Conservation (phyloP, 1,140 invertebrate species). For the Bombyx mandarina region DNA sequence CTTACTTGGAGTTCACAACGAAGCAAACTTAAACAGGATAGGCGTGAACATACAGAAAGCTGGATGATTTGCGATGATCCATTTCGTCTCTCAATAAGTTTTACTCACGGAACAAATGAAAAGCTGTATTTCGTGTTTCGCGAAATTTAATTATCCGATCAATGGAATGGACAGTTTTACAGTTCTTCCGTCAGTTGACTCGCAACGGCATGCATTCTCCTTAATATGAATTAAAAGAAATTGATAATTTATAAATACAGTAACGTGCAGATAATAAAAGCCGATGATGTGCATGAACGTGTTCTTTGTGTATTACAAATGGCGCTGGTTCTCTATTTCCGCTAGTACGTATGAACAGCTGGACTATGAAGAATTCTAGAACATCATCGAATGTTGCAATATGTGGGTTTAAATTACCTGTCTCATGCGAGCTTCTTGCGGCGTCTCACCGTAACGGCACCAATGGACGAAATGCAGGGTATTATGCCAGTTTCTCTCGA, state of each 20-base stretch:
- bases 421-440: constrained; percentile 75
- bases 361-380: constrained; percentile 22
- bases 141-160: constrained; percentile 1
- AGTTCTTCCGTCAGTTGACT: constrained; percentile 11
- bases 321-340: no score
- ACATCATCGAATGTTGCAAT: constrained; percentile 2
- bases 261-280: no score
- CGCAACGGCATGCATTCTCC: constrained; percentile 21
- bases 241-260: no score
- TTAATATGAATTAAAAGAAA: constrained; percentile 4
- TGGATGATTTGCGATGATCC: constrained; percentile 6
- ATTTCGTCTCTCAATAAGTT: not conserved
- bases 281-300: no score
- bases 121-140: no score
- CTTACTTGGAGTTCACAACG: constrained; percentile 21
- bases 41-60: constrained; percentile 23
- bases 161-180: constrained; percentile 20
- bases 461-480: constrained; percentile 78
- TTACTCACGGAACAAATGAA: no score
- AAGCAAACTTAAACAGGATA: constrained; percentile 18
- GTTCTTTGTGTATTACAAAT: no score
- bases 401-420: constrained; percentile 63
- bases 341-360: no score
- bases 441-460: constrained; percentile 76
- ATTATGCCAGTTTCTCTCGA: constrained; percentile 77